Evolutionary conservation across 1,140 invertebrate species (phyloP), one percentile per base, ranked within the genome.

Genomic region (Heliconius hewitsoni): DNA sequence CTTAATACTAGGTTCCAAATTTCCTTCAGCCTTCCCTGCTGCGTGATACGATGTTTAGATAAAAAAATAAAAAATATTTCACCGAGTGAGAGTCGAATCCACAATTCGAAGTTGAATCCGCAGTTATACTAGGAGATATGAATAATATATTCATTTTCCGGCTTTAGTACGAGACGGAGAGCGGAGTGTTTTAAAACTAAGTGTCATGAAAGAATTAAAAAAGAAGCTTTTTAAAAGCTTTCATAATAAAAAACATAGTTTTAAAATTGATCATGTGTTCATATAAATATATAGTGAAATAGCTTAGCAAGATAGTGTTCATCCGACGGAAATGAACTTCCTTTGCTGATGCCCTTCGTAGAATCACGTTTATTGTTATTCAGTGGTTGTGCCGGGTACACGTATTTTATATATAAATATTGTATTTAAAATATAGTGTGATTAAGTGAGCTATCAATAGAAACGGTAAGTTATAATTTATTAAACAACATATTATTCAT

Each of bases 301-400:
- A 66, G 57, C 57, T 16, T 66, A 27, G 57, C 23, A 66, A 66
- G 80, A 81, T 81, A 81, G 50, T 30, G 66, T 60, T 77, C 71
- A 78, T 81, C 80, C 76, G 18, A 60, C 76, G 73, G 80, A 81
- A 74, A 78, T 74, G 60, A 46, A 78, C 76, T 81, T 81, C 80
- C 80, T 74, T 77, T 73, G 46, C 16, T 27, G 57, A 81, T 74
- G 72, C 34, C 76, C 76, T 74, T 80, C 60, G 39, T 30, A 70
- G 46, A 73, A 70, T 73, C 71, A n/a, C 5, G 34, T 73, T 80
- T 66, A 66, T 76, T 73, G 16, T 80, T 66, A 13, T 73, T 57
- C 46, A 76, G 76, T 74, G 42, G 74, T 16, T 71, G 75, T 27
- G 46, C 57, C n/a, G 39, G 71, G 23, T 42, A 52, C 39, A 27